Conservation (phyloP, 2,797 vertebrate species). For the Buceros bicornis region DNA sequence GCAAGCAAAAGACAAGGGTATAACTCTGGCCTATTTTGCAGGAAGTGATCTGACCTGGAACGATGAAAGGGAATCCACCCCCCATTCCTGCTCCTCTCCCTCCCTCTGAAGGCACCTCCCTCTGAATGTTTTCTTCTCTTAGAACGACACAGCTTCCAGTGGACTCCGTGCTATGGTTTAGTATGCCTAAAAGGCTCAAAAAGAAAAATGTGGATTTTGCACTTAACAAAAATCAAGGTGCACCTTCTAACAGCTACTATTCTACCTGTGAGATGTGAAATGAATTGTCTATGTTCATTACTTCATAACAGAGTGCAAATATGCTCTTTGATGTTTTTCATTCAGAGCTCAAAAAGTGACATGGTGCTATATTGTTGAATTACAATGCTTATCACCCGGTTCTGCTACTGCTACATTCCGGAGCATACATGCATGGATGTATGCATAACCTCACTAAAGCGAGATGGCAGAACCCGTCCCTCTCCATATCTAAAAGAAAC, state of each 20-base stretch:
- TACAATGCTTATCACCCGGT: background rate
- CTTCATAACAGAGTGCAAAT: conserved; percentile 14
- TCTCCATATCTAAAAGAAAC: background rate
- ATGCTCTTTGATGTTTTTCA: conserved; percentile 12
- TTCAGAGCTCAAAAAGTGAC: background rate
- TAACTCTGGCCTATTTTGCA: background rate
- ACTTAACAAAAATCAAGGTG: conserved; percentile 7
- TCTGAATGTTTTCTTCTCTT: background rate
- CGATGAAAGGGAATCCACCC: background rate
- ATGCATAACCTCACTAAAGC: background rate
- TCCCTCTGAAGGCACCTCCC: background rate
- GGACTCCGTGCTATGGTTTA: background rate
- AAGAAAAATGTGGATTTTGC: background rate
- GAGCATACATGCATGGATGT: background rate
- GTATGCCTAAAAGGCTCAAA: background rate
- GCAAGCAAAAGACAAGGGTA: background rate
- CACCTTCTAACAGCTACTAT: background rate
- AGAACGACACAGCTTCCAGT: background rate
- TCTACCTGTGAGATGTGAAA: background rate
- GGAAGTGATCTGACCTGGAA: background rate
- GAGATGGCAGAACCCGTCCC: background rate
- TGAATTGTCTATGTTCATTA: background rate
- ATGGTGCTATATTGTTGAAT: background rate
- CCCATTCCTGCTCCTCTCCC: background rate
- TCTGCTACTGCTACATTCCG: background rate